phyloP scores from a whole-genome alignment of 2,888 invertebrate species.

The Erebia aethiops region DNA sequence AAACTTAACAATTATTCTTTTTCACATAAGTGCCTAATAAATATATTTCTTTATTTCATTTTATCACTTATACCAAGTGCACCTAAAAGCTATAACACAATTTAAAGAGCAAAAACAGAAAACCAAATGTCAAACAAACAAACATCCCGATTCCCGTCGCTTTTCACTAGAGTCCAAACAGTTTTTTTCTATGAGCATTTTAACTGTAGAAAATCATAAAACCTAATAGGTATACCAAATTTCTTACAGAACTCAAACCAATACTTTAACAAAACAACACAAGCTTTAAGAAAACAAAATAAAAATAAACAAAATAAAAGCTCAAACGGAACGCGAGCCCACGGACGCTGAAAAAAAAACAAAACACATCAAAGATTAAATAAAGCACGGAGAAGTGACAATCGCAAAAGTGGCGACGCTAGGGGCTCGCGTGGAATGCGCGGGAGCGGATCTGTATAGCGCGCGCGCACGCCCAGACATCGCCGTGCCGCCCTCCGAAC shows the following conservation, averaged over 20 bases:
- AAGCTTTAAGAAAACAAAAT: constrained; percentile 35
- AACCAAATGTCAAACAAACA: background rate
- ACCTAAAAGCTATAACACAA: no score
- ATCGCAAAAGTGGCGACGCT: constrained; percentile 73
- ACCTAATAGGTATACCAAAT: constrained; percentile 14
- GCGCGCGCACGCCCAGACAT: constrained; percentile 75
- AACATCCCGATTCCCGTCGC: constrained; percentile 11
- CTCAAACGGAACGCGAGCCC: constrained; percentile 15
- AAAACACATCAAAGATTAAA: constrained; percentile 31
- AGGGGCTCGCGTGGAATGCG: constrained; percentile 77
- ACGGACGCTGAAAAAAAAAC: constrained; percentile 16
- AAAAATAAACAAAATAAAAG: constrained; percentile 20
- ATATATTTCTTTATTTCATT: no score
- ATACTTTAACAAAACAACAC: constrained; percentile 30
- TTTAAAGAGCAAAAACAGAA: no score
- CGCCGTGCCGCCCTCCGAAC: constrained; percentile 79
- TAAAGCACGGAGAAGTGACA: constrained; percentile 50
- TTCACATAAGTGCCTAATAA: no score
- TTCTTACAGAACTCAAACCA: constrained; percentile 37
- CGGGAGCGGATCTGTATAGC: constrained; percentile 76
- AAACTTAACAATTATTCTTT: no score
- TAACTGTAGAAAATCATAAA: background rate
- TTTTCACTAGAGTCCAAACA: constrained; percentile 1
- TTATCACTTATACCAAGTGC: no score
- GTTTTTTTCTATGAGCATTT: no score